Conservation (phyloP, 2,113 vertebrate species). For the Oxyura jamaicensis region DNA sequence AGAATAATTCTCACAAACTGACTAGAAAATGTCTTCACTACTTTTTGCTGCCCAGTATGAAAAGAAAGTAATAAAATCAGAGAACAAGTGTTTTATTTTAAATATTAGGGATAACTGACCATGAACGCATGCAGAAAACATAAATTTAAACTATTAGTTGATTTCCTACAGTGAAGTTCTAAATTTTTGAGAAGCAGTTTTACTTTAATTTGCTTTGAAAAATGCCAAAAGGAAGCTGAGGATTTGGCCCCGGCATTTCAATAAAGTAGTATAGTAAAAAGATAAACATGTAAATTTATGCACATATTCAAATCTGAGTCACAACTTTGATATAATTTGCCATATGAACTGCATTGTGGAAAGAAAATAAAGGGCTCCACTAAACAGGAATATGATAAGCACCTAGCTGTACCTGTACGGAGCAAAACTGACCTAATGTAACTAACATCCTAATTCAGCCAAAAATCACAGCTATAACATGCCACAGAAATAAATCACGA, state of each 20-base stretch:
- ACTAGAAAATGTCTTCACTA: background rate
- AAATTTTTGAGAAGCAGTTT: background rate
- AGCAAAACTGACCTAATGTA: background rate
- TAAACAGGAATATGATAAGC: background rate
- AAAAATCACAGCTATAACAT: background rate
- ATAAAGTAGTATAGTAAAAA: background rate
- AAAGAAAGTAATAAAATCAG: background rate
- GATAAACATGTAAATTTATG: background rate
- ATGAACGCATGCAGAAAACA: background rate
- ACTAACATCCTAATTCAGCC: background rate
- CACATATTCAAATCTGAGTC: background rate
- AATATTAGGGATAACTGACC: background rate
- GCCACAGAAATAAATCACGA: background rate
- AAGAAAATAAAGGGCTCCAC: background rate
- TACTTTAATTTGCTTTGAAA: background rate
- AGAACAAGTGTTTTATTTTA: background rate
- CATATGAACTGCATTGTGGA: background rate
- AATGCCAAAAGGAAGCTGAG: background rate
- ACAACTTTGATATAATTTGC: background rate
- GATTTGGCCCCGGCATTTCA: background rate
- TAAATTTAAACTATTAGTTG: background rate
- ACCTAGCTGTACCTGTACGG: background rate
- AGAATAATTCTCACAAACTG: background rate
- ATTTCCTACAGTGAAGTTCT: background rate
- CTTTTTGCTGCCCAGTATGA: background rate